Base-by-base conservation (phyloP, 2,888 invertebrate species). In the Xestia xanthographa region DNA sequence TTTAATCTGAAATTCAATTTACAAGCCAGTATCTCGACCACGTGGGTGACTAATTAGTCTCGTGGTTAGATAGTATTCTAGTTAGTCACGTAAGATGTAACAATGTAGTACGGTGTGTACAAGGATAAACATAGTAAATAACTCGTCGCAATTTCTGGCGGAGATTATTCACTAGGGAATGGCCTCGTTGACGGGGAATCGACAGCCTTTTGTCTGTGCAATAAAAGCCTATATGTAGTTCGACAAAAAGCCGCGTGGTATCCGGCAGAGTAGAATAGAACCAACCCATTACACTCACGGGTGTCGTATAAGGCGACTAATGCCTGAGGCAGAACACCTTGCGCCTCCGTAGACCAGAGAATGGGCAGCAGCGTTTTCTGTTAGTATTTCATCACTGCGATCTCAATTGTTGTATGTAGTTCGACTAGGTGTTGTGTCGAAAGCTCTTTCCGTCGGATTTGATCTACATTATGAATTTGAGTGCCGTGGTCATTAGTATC, bases 71-170 rank as follows among this genome's bases (percentile, higher is more conserved):
- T 70, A 81, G 38, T 63, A 58, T n/a, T 70, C 29, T 53, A 50
- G 48, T 83, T 81, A 77, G 77, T 85, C 85, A 85, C 70, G 48
- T 60, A 17, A 67, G 29, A 60, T 66, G 48, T 20, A 29, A 72
- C 72, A 67, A 70, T 63, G 77, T 81, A 70, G 63, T 67, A 70
- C 26, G 56, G 43, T 9, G 20, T 5, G 45, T 82, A 77, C 67
- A 58, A 73, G 67, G 73, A 77, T 72, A 71, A 20, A 43, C 69
- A 69, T 84, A 77, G 72, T 83, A 77, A 73, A 76, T 82, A 66
- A 17, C 60, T 50, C 56, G 50, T 29, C 34, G 20, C 3, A 45
- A 62, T 65, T 45, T 72, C 20, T 74, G n/a, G 1, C 48, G 34
- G 34, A 48, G 48, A 60, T 70, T 70, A 63, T 83, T 34, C 43